phyloP scores from a whole-genome alignment of 2,113 vertebrate genomes.

The Coreoperca whiteheadi region DNA sequence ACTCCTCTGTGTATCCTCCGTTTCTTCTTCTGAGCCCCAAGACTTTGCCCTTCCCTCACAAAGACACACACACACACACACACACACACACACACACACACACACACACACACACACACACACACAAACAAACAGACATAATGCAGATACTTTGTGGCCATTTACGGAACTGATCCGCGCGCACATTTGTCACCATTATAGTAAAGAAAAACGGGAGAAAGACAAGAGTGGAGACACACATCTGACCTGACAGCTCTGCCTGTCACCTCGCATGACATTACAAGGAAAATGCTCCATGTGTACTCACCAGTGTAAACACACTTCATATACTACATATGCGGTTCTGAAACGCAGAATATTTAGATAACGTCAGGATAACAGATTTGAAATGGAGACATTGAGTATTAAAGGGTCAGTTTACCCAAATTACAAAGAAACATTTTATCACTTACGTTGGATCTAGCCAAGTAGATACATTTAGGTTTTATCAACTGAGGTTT shows the following conservation, averaged over 20 bases:
- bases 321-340: neutral
- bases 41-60: conserved; percentile 27
- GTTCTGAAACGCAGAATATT: neutral
- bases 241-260: conserved; percentile 65
- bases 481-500: neutral
- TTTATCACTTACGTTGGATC: neutral
- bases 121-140: conserved; percentile 3
- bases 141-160: conserved; percentile 30
- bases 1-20: conserved; percentile 19
- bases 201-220: conserved; percentile 26
- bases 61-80: conserved; percentile 4
- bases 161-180: conserved; percentile 12
- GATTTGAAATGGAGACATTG: neutral
- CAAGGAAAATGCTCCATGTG: conserved; percentile 19
- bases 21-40: conserved; percentile 16
- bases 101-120: conserved; percentile 12
- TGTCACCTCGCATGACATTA: conserved; percentile 67
- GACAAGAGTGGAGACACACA: conserved; percentile 29
- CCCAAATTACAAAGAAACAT: neutral
- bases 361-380: neutral
- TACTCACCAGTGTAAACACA: conserved; percentile 2
- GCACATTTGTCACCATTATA: conserved; percentile 20
- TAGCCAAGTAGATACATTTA: neutral
- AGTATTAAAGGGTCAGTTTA: neutral
- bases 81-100: neutral